These are phyloP conservation scores for Mythimna ferrago DNA, from an alignment of 2,888 invertebrate species.

Conservation along the genomic window DNA sequence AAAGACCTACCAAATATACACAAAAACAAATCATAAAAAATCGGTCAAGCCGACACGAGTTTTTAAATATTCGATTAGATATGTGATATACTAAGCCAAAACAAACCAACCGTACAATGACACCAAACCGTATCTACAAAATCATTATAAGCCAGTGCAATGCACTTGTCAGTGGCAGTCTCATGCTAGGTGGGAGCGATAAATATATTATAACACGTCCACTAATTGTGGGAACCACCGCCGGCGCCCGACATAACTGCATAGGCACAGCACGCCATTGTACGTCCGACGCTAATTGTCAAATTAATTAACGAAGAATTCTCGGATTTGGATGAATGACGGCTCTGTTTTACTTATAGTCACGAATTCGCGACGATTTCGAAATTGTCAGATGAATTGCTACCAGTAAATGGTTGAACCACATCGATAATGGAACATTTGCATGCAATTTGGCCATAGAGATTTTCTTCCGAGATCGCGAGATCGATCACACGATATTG, in stretches of 20 bases:
- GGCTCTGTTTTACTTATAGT: conserved; percentile 33
- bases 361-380: conserved; percentile 34
- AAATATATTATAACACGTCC: conserved; percentile 66
- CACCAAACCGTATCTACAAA: conserved; percentile 33
- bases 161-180: conserved; percentile 64
- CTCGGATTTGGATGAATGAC: conserved; percentile 49
- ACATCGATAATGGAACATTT: conserved; percentile 27
- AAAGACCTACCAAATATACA: no score
- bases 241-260: conserved; percentile 57
- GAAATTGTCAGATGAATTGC: conserved; percentile 24
- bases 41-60: no score
- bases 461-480: conserved; percentile 21
- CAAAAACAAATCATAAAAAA: no score
- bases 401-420: conserved; percentile 18
- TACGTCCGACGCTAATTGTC: conserved; percentile 50
- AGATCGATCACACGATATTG: conserved; percentile 13
- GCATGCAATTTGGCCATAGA: conserved; percentile 32
- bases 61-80: neutral
- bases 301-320: conserved; percentile 59
- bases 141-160: conserved; percentile 59
- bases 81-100: conserved; percentile 10
- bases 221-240: conserved; percentile 71
- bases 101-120: conserved; percentile 29
- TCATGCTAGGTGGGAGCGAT: conserved; percentile 65
- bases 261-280: conserved; percentile 59